Conservation (phyloP, 92 coral and sea anemone species). For the Paragorgia papillata region DNA sequence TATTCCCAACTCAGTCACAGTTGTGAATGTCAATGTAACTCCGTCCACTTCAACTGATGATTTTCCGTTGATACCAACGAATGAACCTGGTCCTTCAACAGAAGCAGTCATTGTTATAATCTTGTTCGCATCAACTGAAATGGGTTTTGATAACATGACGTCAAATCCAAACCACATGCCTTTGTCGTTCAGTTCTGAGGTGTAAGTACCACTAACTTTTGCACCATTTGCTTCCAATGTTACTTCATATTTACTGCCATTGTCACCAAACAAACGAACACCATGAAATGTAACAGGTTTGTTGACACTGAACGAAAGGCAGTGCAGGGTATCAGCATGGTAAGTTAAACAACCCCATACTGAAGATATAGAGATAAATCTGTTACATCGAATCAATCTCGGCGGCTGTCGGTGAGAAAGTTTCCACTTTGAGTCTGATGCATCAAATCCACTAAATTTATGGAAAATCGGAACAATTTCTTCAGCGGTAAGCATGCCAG, state of each 20-base stretch:
- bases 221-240: background rate
- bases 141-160: constrained; percentile 57
- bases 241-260: constrained; percentile 28
- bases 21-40: constrained; percentile 48
- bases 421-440: too few relatives aligned
- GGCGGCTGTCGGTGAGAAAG: too few relatives aligned
- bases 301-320: constrained; percentile 62
- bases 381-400: too few relatives aligned
- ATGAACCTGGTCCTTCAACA: constrained; percentile 68
- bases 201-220: background rate
- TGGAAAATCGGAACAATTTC: constrained; percentile 64
- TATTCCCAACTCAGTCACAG: background rate
- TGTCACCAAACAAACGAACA: constrained; percentile 74
- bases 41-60: constrained; percentile 52
- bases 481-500: constrained; percentile 59
- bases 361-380: too few relatives aligned
- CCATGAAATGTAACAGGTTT: constrained; percentile 65
- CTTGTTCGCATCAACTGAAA: constrained; percentile 49
- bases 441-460: constrained; percentile 43
- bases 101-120: constrained; percentile 58
- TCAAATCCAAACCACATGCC: constrained; percentile 63
- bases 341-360: background rate
- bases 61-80: too few relatives aligned
- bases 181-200: background rate
- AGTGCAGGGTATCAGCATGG: constrained; percentile 54